These are phyloP conservation scores for Nyctibius bracteatus DNA, from an alignment of 2,113 vertebrate genomes.

Conservation along the genomic window DNA sequence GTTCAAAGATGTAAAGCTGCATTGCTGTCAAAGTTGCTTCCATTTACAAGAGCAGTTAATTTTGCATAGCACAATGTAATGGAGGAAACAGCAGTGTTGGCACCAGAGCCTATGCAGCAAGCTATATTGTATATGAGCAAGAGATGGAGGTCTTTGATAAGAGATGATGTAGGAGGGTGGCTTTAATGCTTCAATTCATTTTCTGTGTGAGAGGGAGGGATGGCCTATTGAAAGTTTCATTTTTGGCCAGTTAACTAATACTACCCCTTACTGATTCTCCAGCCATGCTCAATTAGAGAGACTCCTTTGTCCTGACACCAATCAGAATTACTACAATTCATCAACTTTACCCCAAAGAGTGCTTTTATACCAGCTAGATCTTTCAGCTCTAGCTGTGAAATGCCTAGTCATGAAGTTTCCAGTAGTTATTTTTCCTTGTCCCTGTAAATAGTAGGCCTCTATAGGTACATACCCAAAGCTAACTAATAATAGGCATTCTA, in stretches of 20 bases:
- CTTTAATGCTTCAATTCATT: conserved; percentile 54
- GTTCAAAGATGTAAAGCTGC: not conserved
- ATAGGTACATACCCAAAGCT: not conserved
- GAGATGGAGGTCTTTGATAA: conserved; percentile 38
- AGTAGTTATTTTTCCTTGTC: not conserved
- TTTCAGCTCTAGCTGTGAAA: conserved; percentile 26
- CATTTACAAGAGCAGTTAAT: not conserved
- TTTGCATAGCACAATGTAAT: not conserved
- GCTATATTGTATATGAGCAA: not conserved
- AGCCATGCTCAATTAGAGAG: conserved; percentile 56
- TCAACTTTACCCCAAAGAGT: conserved; percentile 41
- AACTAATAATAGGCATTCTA: not conserved
- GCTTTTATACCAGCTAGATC: conserved; percentile 13
- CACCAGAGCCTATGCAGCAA: not conserved
- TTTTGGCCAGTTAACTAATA: conserved; percentile 58
- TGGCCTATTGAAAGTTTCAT: conserved; percentile 51
- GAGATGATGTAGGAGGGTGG: conserved; percentile 13
- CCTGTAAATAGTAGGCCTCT: not conserved
- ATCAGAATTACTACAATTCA: conserved; percentile 58
- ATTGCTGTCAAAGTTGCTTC: not conserved
- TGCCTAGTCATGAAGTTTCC: not conserved
- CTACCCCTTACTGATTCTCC: conserved; percentile 51
- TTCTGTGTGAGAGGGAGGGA: conserved; percentile 36
- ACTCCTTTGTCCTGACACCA: conserved; percentile 52
- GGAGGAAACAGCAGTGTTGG: not conserved